Conservation (phyloP, 2,888 invertebrate species). For the Latheticus oryzae region DNA sequence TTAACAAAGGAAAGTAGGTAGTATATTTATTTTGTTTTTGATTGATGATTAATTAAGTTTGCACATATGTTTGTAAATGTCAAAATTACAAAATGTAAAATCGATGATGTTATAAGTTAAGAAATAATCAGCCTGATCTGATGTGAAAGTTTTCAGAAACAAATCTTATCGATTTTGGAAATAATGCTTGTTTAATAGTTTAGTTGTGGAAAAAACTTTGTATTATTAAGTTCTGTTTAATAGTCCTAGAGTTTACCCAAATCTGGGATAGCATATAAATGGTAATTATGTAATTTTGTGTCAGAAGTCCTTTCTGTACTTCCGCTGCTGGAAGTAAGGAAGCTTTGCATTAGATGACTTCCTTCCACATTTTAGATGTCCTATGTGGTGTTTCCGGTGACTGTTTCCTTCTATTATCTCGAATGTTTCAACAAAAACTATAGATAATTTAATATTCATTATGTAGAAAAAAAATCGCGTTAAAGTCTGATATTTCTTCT, state of each 20-base stretch:
- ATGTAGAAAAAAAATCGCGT: not conserved
- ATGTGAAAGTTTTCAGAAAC: no score
- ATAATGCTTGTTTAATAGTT: no score
- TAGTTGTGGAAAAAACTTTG: not conserved
- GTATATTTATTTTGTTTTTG: no score
- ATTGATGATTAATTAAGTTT: not conserved
- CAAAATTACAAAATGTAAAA: conserved; percentile 5
- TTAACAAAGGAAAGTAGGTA: no score
- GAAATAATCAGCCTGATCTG: no score
- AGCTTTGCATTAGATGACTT: conserved; percentile 31
- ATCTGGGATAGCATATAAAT: conserved; percentile 1
- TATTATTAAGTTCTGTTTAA: not conserved
- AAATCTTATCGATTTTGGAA: no score
- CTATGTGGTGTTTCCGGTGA: conserved; percentile 30
- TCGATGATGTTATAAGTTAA: conserved; percentile 1
- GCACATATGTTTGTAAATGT: not conserved
- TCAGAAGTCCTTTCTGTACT: conserved; percentile 11
- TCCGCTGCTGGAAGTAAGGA: conserved; percentile 24
- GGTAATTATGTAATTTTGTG: conserved; percentile 10
- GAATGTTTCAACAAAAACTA: not conserved
- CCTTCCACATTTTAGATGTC: conserved; percentile 34
- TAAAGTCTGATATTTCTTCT: not conserved
- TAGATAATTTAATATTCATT: conserved; percentile 6
- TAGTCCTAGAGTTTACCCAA: no score
- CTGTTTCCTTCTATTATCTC: conserved; percentile 10